Evolutionary conservation across 2,797 vertebrate genomes (phyloP).

Genomic region (Amphiprion clarkii): DNA sequence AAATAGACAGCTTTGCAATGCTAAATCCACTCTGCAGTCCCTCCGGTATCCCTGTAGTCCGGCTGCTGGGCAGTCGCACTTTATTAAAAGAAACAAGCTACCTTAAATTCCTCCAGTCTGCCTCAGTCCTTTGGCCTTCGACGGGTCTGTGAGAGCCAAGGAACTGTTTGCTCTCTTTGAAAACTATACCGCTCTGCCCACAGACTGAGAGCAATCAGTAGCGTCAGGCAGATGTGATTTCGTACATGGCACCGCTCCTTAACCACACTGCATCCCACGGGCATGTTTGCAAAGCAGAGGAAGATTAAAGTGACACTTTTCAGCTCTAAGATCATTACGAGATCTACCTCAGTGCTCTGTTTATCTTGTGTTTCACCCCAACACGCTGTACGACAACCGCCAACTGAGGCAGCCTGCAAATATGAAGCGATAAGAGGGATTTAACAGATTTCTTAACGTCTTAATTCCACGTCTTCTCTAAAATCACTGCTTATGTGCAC

Average conservation of each 20-base stretch:
- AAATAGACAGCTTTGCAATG: slow-evolving; percentile 58
- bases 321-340: slow-evolving; percentile 52
- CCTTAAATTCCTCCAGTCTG: slow-evolving; percentile 24
- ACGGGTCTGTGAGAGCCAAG: slow-evolving; percentile 27
- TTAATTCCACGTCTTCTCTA: slow-evolving; percentile 32
- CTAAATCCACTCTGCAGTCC: slow-evolving; percentile 52
- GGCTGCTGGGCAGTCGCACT: slow-evolving; percentile 43
- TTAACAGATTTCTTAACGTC: slow-evolving; percentile 35
- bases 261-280: slow-evolving; percentile 42
- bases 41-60: slow-evolving; percentile 30
- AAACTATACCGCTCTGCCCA: slow-evolving; percentile 23
- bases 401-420: slow-evolving; percentile 26
- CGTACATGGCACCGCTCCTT: slow-evolving; percentile 37
- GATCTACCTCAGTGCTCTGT: slow-evolving; percentile 46
- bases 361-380: slow-evolving; percentile 38
- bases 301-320: slow-evolving; percentile 57
- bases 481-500: slow-evolving; percentile 28
- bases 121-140: slow-evolving; percentile 30
- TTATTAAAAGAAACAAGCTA: slow-evolving; percentile 41
- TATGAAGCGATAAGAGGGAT: slow-evolving; percentile 47
- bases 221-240: slow-evolving; percentile 56
- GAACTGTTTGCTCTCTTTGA: slow-evolving; percentile 27
- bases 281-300: slow-evolving; percentile 50
- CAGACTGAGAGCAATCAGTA: slow-evolving; percentile 15
- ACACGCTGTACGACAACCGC: slow-evolving; percentile 32